Evolutionary conservation across 2,888 invertebrate genomes (phyloP).

Genomic region (Torymus texanus): DNA sequence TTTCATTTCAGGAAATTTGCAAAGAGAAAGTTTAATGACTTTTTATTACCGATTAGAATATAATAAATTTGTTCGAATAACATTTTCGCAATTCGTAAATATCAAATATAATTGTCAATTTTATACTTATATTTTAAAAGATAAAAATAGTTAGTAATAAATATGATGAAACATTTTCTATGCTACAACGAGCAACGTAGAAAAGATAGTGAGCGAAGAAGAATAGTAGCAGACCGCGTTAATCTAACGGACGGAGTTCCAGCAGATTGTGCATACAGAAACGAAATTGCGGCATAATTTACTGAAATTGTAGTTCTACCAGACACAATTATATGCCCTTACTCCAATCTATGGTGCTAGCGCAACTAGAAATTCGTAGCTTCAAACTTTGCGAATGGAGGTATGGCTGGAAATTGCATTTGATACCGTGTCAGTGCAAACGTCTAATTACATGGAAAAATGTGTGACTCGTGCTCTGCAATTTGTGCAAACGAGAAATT

Average conservation of each 20-base stretch:
- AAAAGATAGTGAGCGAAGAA: neutral
- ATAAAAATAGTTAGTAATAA: no score
- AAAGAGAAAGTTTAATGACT: no score
- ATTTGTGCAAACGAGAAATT: no score
- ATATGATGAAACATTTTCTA: no score
- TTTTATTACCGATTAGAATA: no score
- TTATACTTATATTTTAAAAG: no score
- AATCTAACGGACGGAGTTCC: slow-evolving; percentile 6
- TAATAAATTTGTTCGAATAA: no score
- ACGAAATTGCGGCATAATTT: slow-evolving; percentile 36
- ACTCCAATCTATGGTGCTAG: neutral
- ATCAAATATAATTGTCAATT: no score
- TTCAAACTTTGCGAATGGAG: slow-evolving; percentile 3
- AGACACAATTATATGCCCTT: slow-evolving; percentile 22
- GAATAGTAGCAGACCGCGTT: neutral
- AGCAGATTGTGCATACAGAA: slow-evolving; percentile 1
- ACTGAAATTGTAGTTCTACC: slow-evolving; percentile 14
- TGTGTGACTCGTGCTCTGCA: neutral
- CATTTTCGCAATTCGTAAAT: no score
- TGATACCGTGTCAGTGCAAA: slow-evolving; percentile 3
- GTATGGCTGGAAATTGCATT: slow-evolving; percentile 25
- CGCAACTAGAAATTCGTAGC: slow-evolving; percentile 6
- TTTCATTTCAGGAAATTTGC: no score
- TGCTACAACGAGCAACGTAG: neutral
- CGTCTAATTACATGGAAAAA: slow-evolving; percentile 7